Conservation (phyloP, 2,113 vertebrate genomes). For the Heterochromis multidens region DNA sequence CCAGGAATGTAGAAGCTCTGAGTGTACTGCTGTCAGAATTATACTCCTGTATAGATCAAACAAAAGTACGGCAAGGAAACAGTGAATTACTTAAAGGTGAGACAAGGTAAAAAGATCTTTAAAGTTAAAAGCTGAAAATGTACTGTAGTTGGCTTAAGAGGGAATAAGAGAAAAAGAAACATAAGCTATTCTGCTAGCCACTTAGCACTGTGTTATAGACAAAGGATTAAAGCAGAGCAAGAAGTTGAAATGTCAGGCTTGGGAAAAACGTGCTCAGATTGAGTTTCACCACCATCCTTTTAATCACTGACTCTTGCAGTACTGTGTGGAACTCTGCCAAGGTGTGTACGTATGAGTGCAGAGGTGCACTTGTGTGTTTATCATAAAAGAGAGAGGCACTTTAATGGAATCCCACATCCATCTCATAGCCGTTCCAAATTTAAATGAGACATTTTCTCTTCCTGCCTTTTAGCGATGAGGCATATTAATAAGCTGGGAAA, state of each 20-base stretch:
- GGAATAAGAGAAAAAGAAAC: background rate
- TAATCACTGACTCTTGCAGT: constrained; percentile 52
- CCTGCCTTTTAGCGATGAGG: constrained; percentile 64
- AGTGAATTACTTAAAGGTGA: background rate
- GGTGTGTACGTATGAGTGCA: constrained; percentile 12
- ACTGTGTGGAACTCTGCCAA: constrained; percentile 28
- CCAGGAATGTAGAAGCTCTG: background rate
- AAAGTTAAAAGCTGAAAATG: background rate
- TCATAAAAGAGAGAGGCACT: constrained; percentile 30
- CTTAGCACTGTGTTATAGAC: constrained; percentile 35
- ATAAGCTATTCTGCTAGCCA: constrained; percentile 20
- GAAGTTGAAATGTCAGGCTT: constrained; percentile 67
- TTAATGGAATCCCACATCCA: constrained; percentile 57
- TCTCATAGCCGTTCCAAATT: constrained; percentile 59
- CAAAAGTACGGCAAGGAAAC: background rate
- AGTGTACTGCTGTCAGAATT: background rate
- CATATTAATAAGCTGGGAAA: constrained; percentile 66
- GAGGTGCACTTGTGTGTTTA: constrained; percentile 38
- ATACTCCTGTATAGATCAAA: background rate
- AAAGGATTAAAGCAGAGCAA: constrained; percentile 41
- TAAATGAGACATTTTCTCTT: constrained; percentile 74
- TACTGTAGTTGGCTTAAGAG: background rate
- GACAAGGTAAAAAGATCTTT: background rate
- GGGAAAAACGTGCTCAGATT: constrained; percentile 61
- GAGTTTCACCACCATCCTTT: constrained; percentile 50